A percentile compares a stretch with the other conserved stretches of the same genome.
These are phyloP conservation scores for Morpho helenor DNA, from an alignment of 2,888 invertebrate genomes.

Conservation along the genomic window DNA sequence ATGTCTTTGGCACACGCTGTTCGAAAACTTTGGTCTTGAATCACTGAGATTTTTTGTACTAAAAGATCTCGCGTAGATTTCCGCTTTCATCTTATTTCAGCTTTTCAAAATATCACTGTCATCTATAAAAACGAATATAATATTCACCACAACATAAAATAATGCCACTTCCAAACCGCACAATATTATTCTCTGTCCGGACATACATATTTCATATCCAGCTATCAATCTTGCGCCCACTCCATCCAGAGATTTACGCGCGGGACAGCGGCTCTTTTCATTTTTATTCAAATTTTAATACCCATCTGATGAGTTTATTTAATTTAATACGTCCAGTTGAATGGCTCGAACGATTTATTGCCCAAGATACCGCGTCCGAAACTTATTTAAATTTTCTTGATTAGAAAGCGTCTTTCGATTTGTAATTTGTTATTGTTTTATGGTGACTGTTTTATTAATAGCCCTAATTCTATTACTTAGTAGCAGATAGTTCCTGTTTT, in stretches of 20 bases:
- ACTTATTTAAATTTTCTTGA: slow-evolving; percentile 31
- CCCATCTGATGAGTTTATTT: slow-evolving; percentile 50
- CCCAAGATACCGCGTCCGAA: slow-evolving; percentile 26
- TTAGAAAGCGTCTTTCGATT: slow-evolving; percentile 27
- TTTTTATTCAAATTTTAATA: slow-evolving; percentile 57
- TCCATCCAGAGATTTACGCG: slow-evolving; percentile 45
- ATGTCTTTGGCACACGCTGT: too few species aligned
- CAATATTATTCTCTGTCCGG: slow-evolving; percentile 25
- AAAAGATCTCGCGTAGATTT: too few species aligned
- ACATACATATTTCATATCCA: slow-evolving; percentile 53
- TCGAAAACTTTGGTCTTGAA: too few species aligned
- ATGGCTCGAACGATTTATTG: slow-evolving; percentile 30
- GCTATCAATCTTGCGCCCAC: slow-evolving; percentile 66
- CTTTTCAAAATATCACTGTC: neutral
- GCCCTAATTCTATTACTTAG: slow-evolving; percentile 9
- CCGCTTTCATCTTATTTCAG: too few species aligned
- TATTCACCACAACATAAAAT: slow-evolving; percentile 8
- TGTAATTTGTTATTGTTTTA: slow-evolving; percentile 33
- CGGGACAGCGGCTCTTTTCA: slow-evolving; percentile 42
- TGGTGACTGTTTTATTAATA: slow-evolving; percentile 25
- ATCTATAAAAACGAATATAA: slow-evolving; percentile 6
- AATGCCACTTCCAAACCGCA: slow-evolving; percentile 26
- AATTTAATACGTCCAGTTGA: slow-evolving; percentile 32
- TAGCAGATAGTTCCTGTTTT: neutral
- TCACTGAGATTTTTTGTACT: too few species aligned